Conservation (phyloP, 2,113 vertebrate genomes). For the Engraulis encrasicolus region DNA sequence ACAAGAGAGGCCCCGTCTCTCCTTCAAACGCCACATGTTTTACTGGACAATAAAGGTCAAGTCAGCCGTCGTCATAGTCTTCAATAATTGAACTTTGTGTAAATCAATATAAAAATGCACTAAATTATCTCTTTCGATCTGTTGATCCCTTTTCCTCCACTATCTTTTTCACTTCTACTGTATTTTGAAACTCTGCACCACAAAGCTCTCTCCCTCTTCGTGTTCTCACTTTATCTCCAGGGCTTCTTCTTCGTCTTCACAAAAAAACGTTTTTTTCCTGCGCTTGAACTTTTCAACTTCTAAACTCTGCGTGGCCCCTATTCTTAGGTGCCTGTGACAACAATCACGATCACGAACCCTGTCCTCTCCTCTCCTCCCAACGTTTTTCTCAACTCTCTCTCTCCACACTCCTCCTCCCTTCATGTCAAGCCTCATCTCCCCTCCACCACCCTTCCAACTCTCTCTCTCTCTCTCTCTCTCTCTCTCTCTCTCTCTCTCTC, state of each 20-base stretch:
- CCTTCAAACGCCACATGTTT: background rate
- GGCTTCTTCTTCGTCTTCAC: constrained; percentile 50
- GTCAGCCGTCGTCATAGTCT: background rate
- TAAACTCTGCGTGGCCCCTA: constrained; percentile 64
- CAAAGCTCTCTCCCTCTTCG: constrained; percentile 22
- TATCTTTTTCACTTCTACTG: background rate
- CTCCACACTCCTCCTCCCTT: constrained; percentile 56
- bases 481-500: background rate
- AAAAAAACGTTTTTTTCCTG: constrained; percentile 6
- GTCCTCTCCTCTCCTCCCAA: constrained; percentile 69
- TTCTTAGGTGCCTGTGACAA: constrained; percentile 48
- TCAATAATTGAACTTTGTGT: background rate
- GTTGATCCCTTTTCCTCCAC: no score
- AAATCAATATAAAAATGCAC: background rate
- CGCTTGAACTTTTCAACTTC: constrained; percentile 77
- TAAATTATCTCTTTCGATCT: background rate
- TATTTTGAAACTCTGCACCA: background rate
- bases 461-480: background rate
- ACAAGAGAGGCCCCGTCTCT: background rate
- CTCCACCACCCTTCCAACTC: background rate
- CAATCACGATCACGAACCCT: constrained; percentile 62
- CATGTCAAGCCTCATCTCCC: constrained; percentile 39
- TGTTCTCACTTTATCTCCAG: constrained; percentile 50
- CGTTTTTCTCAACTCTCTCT: constrained; percentile 64
- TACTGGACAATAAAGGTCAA: background rate